Base-by-base conservation (phyloP, 1,140 invertebrate species). In the Lethrus apterus region DNA sequence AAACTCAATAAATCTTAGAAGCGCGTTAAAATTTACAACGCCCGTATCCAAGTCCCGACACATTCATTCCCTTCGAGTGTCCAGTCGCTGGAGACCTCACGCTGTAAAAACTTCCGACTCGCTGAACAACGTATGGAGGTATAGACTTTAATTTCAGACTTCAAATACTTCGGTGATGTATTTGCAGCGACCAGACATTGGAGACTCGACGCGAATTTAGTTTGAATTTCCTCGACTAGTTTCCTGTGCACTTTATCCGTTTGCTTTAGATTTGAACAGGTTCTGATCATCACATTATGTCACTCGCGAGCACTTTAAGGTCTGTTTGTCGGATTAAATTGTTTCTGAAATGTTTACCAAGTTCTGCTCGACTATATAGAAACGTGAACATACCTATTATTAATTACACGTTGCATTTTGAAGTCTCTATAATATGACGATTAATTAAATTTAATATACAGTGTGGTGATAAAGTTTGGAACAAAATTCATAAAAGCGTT, bases 111-210 rank as follows among this genome's bases (percentile, higher is more conserved):
- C 46, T 48, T 48, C 36, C 46, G 20, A 48, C 19, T 48, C 46
- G 46, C 23, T 40, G 46, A 48, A 48, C 46, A 48, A 41, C 46
- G 33, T 41, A 48, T 41, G 46, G 24, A 48, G 46, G 46, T 48
- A 36, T 48, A 33, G 41, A 48, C 35, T 48, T 48, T 48, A 48
- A 48, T 48, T 48, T 48, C 21, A 21, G 26, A 14, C 23, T 41
- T 30, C 30, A 41, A 48, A 29, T 38, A 26, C 38, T 9, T 31
- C 5, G 24, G 41, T 43, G 41, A 43, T 43, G 41, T 43, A 43
- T 43, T 31, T 43, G 29, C 42, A 41, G 36, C 20, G 21, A 40
- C 17, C 36, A 40, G 36, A 40, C 36, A 13, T 18, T 40, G 18
- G 24, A 21, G 4, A 40, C 36, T 18, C 20, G 36, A 40, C 36